Evolutionary conservation across 2,797 vertebrate genomes (phyloP), one percentile per base, ranked within the genome.

Genomic region (Enteromius treurensis): DNA sequence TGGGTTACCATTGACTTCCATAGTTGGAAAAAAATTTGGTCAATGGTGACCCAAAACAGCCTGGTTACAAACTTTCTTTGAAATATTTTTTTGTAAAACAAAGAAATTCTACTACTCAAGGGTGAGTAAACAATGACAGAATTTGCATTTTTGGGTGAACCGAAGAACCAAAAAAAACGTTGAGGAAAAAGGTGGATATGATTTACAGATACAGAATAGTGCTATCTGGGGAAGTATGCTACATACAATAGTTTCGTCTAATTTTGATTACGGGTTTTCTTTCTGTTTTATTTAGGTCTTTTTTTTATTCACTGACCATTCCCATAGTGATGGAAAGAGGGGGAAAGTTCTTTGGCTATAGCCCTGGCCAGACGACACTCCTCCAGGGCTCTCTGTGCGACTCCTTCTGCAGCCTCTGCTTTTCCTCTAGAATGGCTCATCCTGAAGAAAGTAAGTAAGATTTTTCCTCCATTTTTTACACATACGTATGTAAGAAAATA

Each of bases 301-400:
- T 77, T 45, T 86, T 26, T 26, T 26, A 26, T 26, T 23, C 29
- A 94, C 97, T 96, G 91, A 99, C 98, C 98, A 0, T 99, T 99
- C 84, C 97, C 97, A 87, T 97, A 95, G 94, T 98, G 97, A 94
- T 98, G 97, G 89, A 98, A 98, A 92, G 97, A 97, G 79, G 98
- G 98, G 0, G 97, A 99, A 90, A 99, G 97, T 95, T 99, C 97
- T 95, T 98, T 99, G 96, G 97, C 97, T 94, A 96, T 96, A 91
- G 97, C 95, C 93, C 97, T 95, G 94, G 98, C 97, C 60, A 98
- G 94, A 84, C 95, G 96, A 2, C 96, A 97, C 86, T 99, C 98
- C 88, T 99, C 97, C 89, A 92, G 95, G 34, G 98, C 97, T 87
- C 97, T 99, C 93, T 96, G 96, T 0, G 97, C 97, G 0, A 98